These are phyloP conservation scores for Rhizoglyphus robini DNA, from an alignment of 1,140 invertebrate genomes.

Conservation along the genomic window DNA sequence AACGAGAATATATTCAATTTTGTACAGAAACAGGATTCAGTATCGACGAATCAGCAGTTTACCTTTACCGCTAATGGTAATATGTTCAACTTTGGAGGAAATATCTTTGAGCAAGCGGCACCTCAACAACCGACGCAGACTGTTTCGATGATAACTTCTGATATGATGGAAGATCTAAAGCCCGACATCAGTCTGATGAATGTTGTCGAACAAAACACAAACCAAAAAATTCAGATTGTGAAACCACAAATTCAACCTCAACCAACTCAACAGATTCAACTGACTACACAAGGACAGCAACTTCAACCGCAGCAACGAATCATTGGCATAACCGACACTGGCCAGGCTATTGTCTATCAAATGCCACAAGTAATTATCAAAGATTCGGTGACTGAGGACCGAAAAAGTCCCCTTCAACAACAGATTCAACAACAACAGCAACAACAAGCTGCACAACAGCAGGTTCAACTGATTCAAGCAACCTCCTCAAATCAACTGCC, in stretches of 20 bases:
- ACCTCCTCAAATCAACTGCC: neutral
- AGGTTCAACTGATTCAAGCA: constrained; percentile 17
- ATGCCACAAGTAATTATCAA: neutral
- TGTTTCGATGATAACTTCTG: neutral
- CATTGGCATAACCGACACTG: neutral
- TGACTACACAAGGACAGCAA: neutral
- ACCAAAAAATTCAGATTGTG: constrained; percentile 3
- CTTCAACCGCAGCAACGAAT: neutral
- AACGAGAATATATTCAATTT: neutral
- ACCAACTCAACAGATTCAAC: neutral
- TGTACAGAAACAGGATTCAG: neutral
- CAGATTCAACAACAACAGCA: constrained; percentile 20
- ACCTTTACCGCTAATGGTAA: neutral
- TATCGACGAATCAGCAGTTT: neutral
- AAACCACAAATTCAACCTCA: neutral
- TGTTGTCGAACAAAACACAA: neutral
- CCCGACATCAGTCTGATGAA: neutral
- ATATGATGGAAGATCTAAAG: neutral
- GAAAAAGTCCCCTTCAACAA: constrained; percentile 7
- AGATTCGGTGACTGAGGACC: neutral
- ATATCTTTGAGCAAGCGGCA: neutral
- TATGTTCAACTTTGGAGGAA: neutral
- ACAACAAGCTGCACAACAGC: constrained; percentile 19
- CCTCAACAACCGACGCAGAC: neutral
- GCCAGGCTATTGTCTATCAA: neutral